A percentile compares a stretch with the other conserved stretches of the same genome.
Conservation (phyloP, 2,797 vertebrate species). For the Leptoclinus maculatus region DNA sequence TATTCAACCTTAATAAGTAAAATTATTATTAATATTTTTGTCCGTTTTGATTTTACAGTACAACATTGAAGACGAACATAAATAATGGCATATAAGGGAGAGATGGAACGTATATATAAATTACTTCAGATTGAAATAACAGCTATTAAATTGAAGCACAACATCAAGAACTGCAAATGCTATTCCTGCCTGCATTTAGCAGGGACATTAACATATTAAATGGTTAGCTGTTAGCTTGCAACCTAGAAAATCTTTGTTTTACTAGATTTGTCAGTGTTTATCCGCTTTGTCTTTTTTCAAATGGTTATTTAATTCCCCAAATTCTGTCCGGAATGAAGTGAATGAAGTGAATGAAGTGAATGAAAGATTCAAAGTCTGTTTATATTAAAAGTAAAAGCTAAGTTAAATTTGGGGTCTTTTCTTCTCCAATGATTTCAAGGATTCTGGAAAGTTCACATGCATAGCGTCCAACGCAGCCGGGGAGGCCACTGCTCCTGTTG, state of each 20-base stretch:
- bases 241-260: background rate
- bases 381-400: background rate
- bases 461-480: constrained; percentile 95
- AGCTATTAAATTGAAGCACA: background rate
- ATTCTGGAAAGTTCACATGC: constrained; percentile 92
- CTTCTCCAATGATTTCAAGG: constrained; percentile 56
- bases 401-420: background rate
- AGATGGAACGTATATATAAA: no score
- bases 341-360: background rate
- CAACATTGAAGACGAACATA: background rate
- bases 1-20: no score
- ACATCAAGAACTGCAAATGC: background rate
- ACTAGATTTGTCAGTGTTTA: background rate
- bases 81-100: background rate
- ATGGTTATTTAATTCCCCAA: background rate
- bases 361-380: background rate
- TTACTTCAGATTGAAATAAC: no score
- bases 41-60: background rate
- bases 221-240: background rate
- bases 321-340: background rate
- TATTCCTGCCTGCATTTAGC: background rate
- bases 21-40: background rate
- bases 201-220: background rate
- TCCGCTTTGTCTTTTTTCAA: background rate
- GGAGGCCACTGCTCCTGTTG: constrained; percentile 90